Conservation (phyloP, 2,797 vertebrate genomes). For the Cuculus canorus region DNA sequence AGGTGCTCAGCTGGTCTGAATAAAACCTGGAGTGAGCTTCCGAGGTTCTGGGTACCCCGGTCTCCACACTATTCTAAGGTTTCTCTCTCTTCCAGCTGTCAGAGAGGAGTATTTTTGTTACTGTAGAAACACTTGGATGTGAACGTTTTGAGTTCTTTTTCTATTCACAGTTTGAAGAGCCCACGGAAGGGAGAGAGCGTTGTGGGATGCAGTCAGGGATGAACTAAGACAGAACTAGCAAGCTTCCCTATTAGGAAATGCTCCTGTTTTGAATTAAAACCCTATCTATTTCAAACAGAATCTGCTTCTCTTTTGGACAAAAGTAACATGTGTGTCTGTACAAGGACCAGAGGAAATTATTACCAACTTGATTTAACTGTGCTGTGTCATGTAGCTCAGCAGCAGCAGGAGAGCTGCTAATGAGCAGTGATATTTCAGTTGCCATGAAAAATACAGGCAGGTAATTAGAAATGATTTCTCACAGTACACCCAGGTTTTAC, state of each 20-base stretch:
- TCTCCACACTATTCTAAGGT: background rate
- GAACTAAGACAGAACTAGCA: background rate
- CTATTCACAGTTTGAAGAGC: background rate
- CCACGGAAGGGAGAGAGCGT: rapidly evolving
- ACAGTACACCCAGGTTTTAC: background rate
- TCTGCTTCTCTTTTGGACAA: background rate
- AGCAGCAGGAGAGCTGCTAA: background rate
- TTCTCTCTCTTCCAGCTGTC: background rate
- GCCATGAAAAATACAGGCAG: background rate
- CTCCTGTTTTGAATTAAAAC: constrained; percentile 27
- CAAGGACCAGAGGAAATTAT: background rate
- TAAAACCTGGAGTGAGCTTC: background rate
- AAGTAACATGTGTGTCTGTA: background rate
- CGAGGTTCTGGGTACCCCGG: background rate
- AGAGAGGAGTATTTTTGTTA: background rate
- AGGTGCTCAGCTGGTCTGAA: background rate
- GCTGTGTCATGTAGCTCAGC: background rate
- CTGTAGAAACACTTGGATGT: background rate
- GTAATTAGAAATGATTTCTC: background rate
- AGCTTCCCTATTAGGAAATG: background rate
- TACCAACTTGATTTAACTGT: background rate
- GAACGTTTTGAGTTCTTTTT: background rate
- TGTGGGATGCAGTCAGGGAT: background rate
- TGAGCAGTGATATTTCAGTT: background rate
- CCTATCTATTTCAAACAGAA: background rate